Base-by-base conservation (phyloP, 1,140 invertebrate species). In the Pararge aegeria region DNA sequence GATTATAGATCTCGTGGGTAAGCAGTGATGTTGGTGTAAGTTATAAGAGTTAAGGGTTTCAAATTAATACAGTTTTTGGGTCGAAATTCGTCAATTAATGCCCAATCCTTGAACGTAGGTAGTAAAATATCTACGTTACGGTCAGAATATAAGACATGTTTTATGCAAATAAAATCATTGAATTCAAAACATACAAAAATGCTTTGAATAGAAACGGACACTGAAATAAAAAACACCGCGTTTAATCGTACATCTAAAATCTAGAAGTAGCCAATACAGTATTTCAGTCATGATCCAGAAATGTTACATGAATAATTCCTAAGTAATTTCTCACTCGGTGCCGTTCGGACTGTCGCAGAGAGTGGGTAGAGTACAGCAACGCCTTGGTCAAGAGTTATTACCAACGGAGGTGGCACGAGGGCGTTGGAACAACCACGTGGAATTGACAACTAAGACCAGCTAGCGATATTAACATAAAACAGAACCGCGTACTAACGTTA, bases 341-440 rank as follows among this genome's bases (percentile, higher is more conserved):
- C 54, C 38, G 60, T 55, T 53, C 19, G 24, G 34, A 61, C 44
- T 62, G 60, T 62, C 54, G 54, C 49, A 55, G 19, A 13, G 61
- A 68, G 73, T 75, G 67, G 73, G 73, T 53, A 51, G 67, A 38
- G 15, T 55, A 65, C 64, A 62, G 62, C 63, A 46, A 58, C 52
- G 51, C 60, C 21, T 61, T 18, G 57, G 57, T 52, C 40, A 52
- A 64, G 64, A 66, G 64, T 70, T 68, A 68, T 63, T 55, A 38
- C 62, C 65, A 58, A 50, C 51, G 48, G 61, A 72, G 54, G 51
- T 29, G 54, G 49, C 52, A 42, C 21, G 65, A 60, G 44, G 68
- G 68, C 60, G 67, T 59, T 24, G 30, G 50, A 16, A 61, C 38
- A 64, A 57, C 57, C 27, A 42, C 37, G 46, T 58, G 55, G 44